Evolutionary conservation across 2,888 invertebrate genomes (phyloP).

Genomic region (Drosophila koepferae): DNA sequence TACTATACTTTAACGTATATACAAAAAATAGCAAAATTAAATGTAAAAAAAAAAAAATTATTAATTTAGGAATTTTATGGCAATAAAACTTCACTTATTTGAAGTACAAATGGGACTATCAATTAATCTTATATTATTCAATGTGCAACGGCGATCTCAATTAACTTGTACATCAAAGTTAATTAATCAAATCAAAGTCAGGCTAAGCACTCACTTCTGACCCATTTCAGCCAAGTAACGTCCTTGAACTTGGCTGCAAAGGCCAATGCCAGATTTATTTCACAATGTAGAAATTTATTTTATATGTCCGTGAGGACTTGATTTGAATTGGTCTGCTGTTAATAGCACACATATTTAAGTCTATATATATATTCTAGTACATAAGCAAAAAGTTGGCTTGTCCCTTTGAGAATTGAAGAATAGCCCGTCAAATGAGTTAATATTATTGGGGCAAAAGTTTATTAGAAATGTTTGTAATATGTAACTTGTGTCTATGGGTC

Average conservation of each 20-base stretch:
- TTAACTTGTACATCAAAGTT: slow-evolving; percentile 18
- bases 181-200: slow-evolving; percentile 51
- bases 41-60: too few species aligned
- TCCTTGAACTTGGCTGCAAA: slow-evolving; percentile 56
- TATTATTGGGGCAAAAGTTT: slow-evolving; percentile 20
- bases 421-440: slow-evolving; percentile 13
- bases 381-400: slow-evolving; percentile 3
- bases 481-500: not conserved
- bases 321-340: slow-evolving; percentile 22
- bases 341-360: slow-evolving; percentile 6
- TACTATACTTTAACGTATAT: too few species aligned
- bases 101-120: not conserved
- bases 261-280: slow-evolving; percentile 27
- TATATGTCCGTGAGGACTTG: slow-evolving; percentile 26
- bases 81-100: not conserved
- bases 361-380: not conserved
- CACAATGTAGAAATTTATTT: slow-evolving; percentile 19
- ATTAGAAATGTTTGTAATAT: slow-evolving; percentile 8
- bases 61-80: not conserved
- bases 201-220: not conserved
- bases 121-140: not conserved
- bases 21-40: too few species aligned
- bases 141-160: slow-evolving; percentile 23
- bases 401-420: slow-evolving; percentile 12
- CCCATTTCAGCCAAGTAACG: slow-evolving; percentile 24